These are phyloP conservation scores for Caenorhabditis sinica DNA, from an alignment of 2,888 invertebrate genomes.

Conservation along the genomic window DNA sequence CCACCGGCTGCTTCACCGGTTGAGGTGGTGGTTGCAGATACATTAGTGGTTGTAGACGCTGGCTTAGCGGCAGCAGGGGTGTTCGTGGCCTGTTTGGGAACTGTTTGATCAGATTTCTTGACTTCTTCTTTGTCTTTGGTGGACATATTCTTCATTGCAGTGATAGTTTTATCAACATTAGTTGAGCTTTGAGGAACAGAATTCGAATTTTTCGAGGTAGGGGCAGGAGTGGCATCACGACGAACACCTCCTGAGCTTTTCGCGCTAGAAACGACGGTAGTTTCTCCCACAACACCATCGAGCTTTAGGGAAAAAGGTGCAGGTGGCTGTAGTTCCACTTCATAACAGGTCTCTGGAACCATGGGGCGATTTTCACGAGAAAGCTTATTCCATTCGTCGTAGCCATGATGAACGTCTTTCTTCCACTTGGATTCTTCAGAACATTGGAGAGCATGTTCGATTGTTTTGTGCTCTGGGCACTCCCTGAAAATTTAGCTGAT, in stretches of 20 bases:
- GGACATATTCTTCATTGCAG: background rate
- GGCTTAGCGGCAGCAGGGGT: background rate
- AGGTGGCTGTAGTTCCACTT: background rate
- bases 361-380: conserved; percentile 18
- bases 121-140: background rate
- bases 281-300: background rate
- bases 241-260: background rate
- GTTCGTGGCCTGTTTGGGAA: background rate
- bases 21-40: conserved; percentile 12
- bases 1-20: conserved; percentile 19
- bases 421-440: conserved; percentile 35
- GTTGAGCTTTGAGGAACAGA: background rate
- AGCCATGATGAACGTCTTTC: background rate
- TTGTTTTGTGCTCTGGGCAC: conserved; percentile 25
- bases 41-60: background rate
- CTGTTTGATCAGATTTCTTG: background rate
- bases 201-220: background rate
- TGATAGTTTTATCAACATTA: background rate
- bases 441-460: background rate
- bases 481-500: conserved; percentile 23
- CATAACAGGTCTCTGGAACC: background rate
- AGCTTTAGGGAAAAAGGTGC: conserved; percentile 25
- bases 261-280: background rate
- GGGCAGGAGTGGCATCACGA: background rate
- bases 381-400: conserved; percentile 18